Percentiles rank a stretch among this genome's conserved stretches.
Conservation (phyloP, 1,140 invertebrate species). For the Euwallacea fornicatus region DNA sequence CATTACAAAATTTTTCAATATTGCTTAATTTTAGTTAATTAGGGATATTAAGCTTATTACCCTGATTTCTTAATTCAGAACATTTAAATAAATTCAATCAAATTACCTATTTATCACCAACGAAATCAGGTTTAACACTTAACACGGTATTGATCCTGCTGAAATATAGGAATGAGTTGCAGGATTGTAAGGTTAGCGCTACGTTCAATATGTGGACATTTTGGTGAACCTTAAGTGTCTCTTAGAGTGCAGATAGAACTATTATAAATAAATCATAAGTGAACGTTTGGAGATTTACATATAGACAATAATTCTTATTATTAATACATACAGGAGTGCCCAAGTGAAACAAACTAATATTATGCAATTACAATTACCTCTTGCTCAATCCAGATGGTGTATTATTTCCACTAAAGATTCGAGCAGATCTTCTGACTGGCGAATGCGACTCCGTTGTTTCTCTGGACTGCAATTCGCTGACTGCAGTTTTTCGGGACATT, state of each 20-base stretch:
- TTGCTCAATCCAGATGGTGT: neutral
- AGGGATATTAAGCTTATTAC: too few relatives aligned
- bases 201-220: too few relatives aligned
- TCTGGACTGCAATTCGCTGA: neutral
- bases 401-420: neutral
- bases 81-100: too few relatives aligned
- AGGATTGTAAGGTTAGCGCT: too few relatives aligned
- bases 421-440: neutral
- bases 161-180: too few relatives aligned
- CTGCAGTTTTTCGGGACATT: neutral
- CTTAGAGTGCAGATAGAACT: neutral
- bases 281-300: neutral
- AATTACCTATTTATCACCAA: too few relatives aligned
- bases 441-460: neutral
- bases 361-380: neutral
- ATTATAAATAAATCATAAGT: neutral
- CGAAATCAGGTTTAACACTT: too few relatives aligned
- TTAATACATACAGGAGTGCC: neutral
- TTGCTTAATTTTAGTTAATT: too few relatives aligned
- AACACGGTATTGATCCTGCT: too few relatives aligned
- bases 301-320: neutral
- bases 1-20: too few relatives aligned
- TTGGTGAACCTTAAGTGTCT: too few relatives aligned
- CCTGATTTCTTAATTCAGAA: too few relatives aligned
- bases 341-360: neutral